A percentile compares a stretch with the other conserved stretches of the same genome.
phyloP scores from a whole-genome alignment of 2,113 vertebrate genomes.

The Microcebus tavaratra region DNA sequence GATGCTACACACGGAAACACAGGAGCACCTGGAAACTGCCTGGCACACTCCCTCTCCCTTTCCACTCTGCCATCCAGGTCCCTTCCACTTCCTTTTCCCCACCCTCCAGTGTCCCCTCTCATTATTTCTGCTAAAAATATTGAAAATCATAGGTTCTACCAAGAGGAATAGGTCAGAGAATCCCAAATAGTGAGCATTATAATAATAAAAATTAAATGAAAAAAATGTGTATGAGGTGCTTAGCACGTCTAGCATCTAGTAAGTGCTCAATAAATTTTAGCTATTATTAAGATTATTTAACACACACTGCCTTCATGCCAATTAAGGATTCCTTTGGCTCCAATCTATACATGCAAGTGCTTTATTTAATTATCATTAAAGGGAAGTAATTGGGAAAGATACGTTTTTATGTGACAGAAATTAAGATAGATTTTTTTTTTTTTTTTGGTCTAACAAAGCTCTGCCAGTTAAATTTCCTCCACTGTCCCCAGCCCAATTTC shows the following conservation, averaged over 20 bases:
- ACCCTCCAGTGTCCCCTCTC: not conserved
- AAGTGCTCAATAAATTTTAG: constrained; percentile 47
- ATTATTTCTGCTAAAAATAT: not conserved
- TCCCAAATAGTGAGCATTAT: not conserved
- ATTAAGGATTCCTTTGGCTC: constrained; percentile 38
- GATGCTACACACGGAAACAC: not conserved
- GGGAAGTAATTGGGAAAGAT: constrained; percentile 51
- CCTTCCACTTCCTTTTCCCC: not conserved
- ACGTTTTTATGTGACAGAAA: constrained; percentile 47
- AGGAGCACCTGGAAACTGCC: not conserved
- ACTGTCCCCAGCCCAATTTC: not conserved
- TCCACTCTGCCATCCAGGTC: not conserved
- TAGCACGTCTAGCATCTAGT: not conserved
- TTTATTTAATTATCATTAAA: constrained; percentile 61
- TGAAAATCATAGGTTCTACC: not conserved
- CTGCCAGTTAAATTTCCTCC: not conserved
- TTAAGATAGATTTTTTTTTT: not conserved
- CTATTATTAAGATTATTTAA: constrained; percentile 61
- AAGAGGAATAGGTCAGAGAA: not conserved
- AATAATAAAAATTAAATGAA: constrained; percentile 45
- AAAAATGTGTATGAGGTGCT: constrained; percentile 2
- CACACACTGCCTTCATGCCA: not conserved
- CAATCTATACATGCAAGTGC: not conserved
- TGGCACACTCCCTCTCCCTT: not conserved
- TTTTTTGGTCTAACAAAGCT: not conserved